Evolutionary conservation across 2,888 invertebrate genomes (phyloP).

Genomic region (Pilophorus perplexus): DNA sequence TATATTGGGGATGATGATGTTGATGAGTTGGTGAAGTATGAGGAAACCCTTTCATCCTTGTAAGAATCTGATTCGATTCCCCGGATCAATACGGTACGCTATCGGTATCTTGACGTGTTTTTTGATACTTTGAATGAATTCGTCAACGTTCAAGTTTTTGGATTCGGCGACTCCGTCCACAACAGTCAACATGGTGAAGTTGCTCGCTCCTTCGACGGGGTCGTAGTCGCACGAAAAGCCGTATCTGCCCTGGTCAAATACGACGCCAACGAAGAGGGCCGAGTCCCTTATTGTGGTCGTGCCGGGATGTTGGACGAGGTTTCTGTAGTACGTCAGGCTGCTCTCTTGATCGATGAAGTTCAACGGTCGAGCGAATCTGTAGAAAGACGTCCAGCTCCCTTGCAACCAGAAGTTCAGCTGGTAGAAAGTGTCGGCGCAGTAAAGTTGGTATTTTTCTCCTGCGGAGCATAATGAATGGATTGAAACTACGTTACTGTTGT

Average conservation of each 20-base stretch:
- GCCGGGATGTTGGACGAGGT: not conserved
- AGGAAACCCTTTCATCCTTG: no score
- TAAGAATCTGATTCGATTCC: not conserved
- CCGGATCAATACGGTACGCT: not conserved
- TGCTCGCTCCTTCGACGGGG: not conserved
- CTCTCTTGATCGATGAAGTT: not conserved
- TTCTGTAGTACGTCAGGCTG: constrained; percentile 5
- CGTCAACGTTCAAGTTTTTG: not conserved
- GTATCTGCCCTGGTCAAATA: not conserved
- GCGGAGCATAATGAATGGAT: not conserved
- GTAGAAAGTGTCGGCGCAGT: not conserved
- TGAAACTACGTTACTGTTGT: no score
- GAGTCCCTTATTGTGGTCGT: constrained; percentile 1
- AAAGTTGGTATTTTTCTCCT: constrained; percentile 9
- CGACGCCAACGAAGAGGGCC: not conserved
- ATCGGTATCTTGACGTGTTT: not conserved
- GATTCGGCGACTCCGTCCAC: not conserved
- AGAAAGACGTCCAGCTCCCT: not conserved
- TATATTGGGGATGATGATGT: no score
- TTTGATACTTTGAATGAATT: not conserved
- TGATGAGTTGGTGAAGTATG: no score
- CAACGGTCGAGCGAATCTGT: constrained; percentile 7
- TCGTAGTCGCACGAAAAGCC: constrained; percentile 24
- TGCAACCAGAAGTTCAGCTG: constrained; percentile 14
- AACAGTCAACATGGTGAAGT: not conserved